These are phyloP conservation scores for Smutsia temminckii DNA, from an alignment of 2,797 vertebrate species.

Conservation along the genomic window DNA sequence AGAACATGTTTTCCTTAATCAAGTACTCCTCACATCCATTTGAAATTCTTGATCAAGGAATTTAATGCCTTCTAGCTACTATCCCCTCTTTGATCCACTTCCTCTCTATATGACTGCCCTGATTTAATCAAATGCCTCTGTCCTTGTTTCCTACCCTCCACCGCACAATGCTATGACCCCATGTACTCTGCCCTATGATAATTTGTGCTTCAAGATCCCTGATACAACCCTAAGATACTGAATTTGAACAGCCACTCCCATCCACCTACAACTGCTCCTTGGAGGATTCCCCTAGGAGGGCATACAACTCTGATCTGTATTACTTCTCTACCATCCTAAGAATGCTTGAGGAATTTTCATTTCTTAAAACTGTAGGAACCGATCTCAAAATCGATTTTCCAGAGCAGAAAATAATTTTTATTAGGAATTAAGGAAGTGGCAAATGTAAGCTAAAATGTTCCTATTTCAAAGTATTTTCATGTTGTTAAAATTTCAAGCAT, in stretches of 20 bases:
- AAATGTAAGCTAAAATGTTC: neutral
- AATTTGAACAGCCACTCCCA: neutral
- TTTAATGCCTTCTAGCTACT: neutral
- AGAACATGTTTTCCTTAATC: neutral
- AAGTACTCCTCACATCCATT: neutral
- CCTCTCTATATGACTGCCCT: neutral
- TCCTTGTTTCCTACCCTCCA: neutral
- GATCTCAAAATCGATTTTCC: neutral
- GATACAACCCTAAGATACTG: neutral
- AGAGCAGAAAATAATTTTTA: neutral
- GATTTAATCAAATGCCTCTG: neutral
- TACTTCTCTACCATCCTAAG: neutral
- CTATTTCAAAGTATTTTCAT: neutral
- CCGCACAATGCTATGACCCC: neutral
- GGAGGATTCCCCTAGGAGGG: neutral
- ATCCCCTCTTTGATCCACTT: neutral
- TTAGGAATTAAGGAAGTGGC: neutral
- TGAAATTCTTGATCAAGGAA: slow-evolving; percentile 47
- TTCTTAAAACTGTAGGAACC: slow-evolving; percentile 12
- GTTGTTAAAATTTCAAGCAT: neutral
- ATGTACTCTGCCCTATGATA: neutral
- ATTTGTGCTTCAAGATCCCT: neutral
- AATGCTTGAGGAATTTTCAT: neutral
- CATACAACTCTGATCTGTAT: neutral
- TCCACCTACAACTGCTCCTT: neutral